These are phyloP conservation scores for Alloscopus bannaensis DNA, from an alignment of 2,888 invertebrate genomes.

Conservation along the genomic window DNA sequence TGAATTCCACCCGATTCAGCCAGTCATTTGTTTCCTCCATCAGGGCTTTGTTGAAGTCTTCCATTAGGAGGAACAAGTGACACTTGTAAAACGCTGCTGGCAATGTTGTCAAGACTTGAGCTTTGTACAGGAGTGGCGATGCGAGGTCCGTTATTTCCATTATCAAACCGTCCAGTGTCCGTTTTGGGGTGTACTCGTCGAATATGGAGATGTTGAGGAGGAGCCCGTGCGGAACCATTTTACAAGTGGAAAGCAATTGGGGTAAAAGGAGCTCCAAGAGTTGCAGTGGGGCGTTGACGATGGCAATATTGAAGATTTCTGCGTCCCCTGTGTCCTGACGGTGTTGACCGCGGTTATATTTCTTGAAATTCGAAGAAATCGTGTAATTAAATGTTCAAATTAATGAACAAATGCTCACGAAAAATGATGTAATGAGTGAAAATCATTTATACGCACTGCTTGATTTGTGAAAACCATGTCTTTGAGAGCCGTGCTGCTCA, in stretches of 20 bases:
- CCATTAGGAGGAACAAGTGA: slow-evolving; percentile 65
- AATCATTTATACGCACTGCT: slow-evolving; percentile 38
- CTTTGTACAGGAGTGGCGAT: slow-evolving; percentile 63
- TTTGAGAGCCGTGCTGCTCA: slow-evolving; percentile 46
- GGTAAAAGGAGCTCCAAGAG: slow-evolving; percentile 64
- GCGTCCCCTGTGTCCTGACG: slow-evolving; percentile 34
- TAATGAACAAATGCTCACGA: too few relatives aligned
- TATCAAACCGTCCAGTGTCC: slow-evolving; percentile 64
- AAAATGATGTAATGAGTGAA: too few relatives aligned
- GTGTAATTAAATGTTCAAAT: too few relatives aligned
- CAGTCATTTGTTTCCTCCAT: slow-evolving; percentile 63
- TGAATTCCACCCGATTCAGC: slow-evolving; percentile 65
- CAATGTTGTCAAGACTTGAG: slow-evolving; percentile 47
- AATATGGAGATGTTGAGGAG: slow-evolving; percentile 67
- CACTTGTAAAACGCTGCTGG: slow-evolving; percentile 64
- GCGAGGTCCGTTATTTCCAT: slow-evolving; percentile 71
- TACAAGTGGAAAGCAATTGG: slow-evolving; percentile 66
- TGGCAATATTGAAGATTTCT: slow-evolving; percentile 65
- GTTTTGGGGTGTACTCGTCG: slow-evolving; percentile 58
- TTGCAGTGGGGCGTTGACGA: slow-evolving; percentile 65
- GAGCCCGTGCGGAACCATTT: slow-evolving; percentile 63
- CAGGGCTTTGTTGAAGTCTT: slow-evolving; percentile 63
- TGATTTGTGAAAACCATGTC: slow-evolving; percentile 57
- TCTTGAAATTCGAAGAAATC: slow-evolving; percentile 7
- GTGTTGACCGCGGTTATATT: slow-evolving; percentile 19